Conservation (phyloP, 2,797 vertebrate genomes). For the Chloroceryle inda region DNA sequence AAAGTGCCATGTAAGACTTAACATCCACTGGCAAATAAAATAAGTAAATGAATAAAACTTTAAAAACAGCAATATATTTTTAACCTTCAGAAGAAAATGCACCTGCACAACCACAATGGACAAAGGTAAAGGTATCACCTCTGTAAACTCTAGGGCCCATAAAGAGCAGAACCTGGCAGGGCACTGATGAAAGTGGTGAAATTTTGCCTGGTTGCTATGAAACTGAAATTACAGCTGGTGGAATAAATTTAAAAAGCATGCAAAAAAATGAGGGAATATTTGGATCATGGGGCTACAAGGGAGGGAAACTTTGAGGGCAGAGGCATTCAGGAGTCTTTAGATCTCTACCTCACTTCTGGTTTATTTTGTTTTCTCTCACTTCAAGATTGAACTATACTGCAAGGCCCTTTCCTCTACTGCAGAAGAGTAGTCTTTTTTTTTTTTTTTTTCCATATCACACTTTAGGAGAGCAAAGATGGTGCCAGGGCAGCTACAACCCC, state of each 20-base stretch:
- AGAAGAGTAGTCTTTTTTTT: neutral
- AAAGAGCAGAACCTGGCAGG: neutral
- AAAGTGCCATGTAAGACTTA: neutral
- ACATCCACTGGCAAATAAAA: neutral
- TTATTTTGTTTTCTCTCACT: constrained; percentile 39
- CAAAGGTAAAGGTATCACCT: neutral
- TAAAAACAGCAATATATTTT: neutral
- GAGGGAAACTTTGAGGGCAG: neutral
- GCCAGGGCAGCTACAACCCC: constrained; percentile 44
- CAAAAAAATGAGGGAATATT: constrained; percentile 42
- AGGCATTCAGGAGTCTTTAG: neutral
- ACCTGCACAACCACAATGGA: neutral
- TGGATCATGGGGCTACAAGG: constrained; percentile 12
- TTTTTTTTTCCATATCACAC: neutral
- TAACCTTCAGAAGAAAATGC: neutral
- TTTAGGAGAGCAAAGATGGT: constrained; percentile 30
- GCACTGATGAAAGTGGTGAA: neutral
- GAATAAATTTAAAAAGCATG: constrained; percentile 36
- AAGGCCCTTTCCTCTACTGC: neutral
- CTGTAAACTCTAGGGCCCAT: neutral
- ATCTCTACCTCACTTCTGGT: neutral
- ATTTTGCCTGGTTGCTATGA: neutral
- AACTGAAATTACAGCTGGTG: constrained; percentile 50
- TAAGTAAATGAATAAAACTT: neutral
- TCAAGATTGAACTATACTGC: neutral